These are phyloP conservation scores for Gnathonemus longibarbis DNA, from an alignment of 2,113 vertebrate genomes.

Conservation along the genomic window DNA sequence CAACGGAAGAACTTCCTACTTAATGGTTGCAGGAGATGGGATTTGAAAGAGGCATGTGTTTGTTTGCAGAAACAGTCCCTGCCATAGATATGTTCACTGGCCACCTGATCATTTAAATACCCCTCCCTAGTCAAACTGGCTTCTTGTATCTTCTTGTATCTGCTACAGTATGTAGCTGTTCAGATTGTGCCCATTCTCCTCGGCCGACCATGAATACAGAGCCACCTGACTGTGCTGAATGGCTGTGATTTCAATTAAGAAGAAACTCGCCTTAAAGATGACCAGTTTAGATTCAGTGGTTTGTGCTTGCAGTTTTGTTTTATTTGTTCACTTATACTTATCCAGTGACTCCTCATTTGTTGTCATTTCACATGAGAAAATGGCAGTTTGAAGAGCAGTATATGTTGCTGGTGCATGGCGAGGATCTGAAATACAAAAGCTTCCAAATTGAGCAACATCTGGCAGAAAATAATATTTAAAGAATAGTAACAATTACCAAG, in stretches of 20 bases:
- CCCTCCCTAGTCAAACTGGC: not conserved
- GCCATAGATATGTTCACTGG: not conserved
- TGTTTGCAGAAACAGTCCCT: not conserved
- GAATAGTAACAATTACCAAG: not conserved
- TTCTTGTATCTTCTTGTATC: not conserved
- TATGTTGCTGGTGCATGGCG: not conserved
- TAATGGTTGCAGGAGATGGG: not conserved
- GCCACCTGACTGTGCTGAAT: not conserved
- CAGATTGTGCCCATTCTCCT: not conserved
- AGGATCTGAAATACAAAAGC: not conserved
- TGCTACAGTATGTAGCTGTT: not conserved
- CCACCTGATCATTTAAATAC: not conserved
- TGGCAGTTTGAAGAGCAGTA: not conserved
- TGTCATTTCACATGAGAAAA: not conserved
- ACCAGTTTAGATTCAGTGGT: not conserved
- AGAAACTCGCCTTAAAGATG: not conserved
- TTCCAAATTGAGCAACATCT: not conserved
- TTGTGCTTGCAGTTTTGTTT: not conserved
- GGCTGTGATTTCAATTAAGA: constrained; percentile 9
- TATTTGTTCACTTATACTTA: not conserved
- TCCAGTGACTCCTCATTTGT: not conserved
- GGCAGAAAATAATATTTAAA: not conserved
- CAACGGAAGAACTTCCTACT: not conserved
- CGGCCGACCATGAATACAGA: not conserved
- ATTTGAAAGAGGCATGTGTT: not conserved